Evolutionary conservation across 2,113 vertebrate genomes (phyloP), one percentile per base, ranked within the genome.

Genomic region (Chitala chitala): DNA sequence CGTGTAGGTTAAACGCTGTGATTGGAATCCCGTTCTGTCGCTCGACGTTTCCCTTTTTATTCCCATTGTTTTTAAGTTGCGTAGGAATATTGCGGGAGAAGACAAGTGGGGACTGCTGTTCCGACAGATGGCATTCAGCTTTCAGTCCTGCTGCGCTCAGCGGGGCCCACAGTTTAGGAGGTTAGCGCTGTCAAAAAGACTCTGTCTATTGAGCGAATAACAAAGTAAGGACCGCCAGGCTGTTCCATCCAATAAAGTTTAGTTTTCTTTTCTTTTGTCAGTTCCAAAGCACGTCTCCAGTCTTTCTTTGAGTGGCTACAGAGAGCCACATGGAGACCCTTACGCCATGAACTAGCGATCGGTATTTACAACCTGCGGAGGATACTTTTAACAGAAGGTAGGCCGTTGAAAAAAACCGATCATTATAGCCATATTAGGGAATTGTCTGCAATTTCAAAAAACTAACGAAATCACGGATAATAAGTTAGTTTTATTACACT

Each of bases 91-190:
- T 81, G 82, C 82, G 26, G 78, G 36, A 71, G 75, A 50, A 24
- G 76, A 75, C 73, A 33, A 74, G 72, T 54, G 31, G 0, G 10
- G 68, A 79, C 84, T 90, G 92, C 93, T 91, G 92, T 93, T 93
- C 92, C 93, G 94, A 96, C 96, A 98, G 96, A 97, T 97, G 96
- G 95, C 92, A 92, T 91, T 93, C 94, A 95, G 93, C 86, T 89
- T 89, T 90, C 92, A 87, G 90, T 92, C 96, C 93, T 85, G 94
- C 95, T 88, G 94, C 87, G 94, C 95, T 91, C 96, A 95, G 95
- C 94, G 90, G 94, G 95, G 90, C 91, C 90, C 85, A 86, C 92
- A 91, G 94, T 94, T 96, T 95, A 93, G 92, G 93, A 94, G 94
- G 95, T 95, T 95, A 93, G 92, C 90, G 92, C 93, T 96, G 94